Evolutionary conservation across 53 echinoderm and acorn worm genomes (phyloP).

Genomic region (Antedon mediterranea): DNA sequence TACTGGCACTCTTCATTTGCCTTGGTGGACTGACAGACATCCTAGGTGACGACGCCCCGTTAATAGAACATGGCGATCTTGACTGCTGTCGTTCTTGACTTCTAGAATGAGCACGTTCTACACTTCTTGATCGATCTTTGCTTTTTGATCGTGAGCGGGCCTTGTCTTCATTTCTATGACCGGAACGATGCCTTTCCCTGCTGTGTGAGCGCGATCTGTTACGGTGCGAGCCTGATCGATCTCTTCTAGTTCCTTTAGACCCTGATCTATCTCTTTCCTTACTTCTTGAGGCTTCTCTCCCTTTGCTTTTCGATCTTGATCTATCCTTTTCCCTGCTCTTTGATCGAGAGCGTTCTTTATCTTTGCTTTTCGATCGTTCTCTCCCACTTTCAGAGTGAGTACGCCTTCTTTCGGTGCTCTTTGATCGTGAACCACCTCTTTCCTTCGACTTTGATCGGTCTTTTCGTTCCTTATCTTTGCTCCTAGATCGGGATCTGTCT

Average conservation of each 20-base stretch:
- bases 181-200: background rate
- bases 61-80: background rate
- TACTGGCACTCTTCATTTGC: background rate
- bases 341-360: background rate
- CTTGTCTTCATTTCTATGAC: background rate
- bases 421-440: background rate
- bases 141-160: background rate
- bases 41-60: background rate
- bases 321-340: background rate
- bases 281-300: background rate
- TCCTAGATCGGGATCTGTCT: background rate
- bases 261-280: background rate
- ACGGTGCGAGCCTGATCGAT: background rate
- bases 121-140: too few relatives aligned
- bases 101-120: too few relatives aligned
- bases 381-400: background rate
- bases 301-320: background rate
- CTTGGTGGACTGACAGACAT: background rate
- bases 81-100: too few relatives aligned
- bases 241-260: background rate
- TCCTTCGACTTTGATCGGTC: background rate
- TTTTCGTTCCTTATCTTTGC: background rate
- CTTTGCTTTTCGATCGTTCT: background rate
- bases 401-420: background rate
- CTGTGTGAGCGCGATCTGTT: background rate